Conservation (phyloP, 2,888 invertebrate species). For the Panopea generosa region DNA sequence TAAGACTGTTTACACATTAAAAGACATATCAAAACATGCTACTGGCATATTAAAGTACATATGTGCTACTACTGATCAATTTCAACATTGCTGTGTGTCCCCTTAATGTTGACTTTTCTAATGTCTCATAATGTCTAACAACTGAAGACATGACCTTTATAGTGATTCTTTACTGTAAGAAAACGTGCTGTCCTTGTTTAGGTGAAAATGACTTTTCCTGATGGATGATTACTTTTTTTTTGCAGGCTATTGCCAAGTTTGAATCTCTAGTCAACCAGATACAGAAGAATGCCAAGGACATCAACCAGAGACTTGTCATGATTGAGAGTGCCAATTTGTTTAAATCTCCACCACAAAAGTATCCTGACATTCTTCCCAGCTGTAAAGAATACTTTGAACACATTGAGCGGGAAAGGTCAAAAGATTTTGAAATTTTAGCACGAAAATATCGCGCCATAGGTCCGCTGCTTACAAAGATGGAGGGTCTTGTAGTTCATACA, state of each 20-base stretch:
- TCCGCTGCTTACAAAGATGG: conserved; percentile 93
- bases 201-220: too few relatives aligned
- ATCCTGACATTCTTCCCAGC: conserved; percentile 79
- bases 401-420: conserved; percentile 90
- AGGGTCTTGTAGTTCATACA: conserved; percentile 92
- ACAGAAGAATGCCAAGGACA: conserved; percentile 85
- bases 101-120: too few relatives aligned
- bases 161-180: too few relatives aligned
- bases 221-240: too few relatives aligned
- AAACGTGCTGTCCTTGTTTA: too few relatives aligned
- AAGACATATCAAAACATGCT: too few relatives aligned
- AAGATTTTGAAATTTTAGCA: conserved; percentile 89
- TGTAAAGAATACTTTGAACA: conserved; percentile 90
- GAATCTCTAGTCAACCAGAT: conserved; percentile 86
- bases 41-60: too few relatives aligned
- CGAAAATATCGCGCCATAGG: conserved; percentile 92
- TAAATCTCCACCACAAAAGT: conserved; percentile 79
- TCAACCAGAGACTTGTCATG: conserved; percentile 81
- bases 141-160: too few relatives aligned
- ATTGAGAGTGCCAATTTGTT: conserved; percentile 84
- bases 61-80: too few relatives aligned
- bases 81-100: too few relatives aligned
- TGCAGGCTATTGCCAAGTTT: conserved; percentile 85
- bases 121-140: too few relatives aligned
- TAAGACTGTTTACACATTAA: too few relatives aligned